Percentiles rank a stretch among this genome's conserved stretches.
phyloP scores from a whole-genome alignment of 2,797 vertebrate species.

The Melanotaenia boesemani region DNA sequence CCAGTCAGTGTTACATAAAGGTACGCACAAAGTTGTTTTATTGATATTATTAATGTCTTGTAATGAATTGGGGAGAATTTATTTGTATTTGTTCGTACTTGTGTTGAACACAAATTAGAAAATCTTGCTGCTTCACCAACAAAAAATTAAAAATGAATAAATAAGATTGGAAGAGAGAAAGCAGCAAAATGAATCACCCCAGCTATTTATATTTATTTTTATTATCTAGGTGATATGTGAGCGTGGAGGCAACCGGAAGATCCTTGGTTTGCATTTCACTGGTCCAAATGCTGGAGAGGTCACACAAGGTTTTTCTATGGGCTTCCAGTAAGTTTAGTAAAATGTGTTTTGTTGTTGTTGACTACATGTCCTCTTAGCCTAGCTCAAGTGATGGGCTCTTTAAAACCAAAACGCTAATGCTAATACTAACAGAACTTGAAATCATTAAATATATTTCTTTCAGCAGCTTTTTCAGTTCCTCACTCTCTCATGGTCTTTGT shows the following conservation, averaged over 20 bases:
- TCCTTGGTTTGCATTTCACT: conserved; percentile 95
- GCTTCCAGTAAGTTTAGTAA: conserved; percentile 88
- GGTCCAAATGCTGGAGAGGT: conserved; percentile 96
- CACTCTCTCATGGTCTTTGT: neutral
- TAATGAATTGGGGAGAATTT: neutral
- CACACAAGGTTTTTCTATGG: conserved; percentile 94
- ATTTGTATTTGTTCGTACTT: neutral
- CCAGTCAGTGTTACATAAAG: conserved; percentile 94
- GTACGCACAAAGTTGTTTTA: conserved; percentile 69
- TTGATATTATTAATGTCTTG: neutral
- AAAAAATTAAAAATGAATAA: neutral
- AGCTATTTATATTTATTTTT: neutral
- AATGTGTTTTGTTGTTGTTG: neutral
- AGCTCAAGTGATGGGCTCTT: neutral
- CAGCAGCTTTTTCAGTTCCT: too few species aligned
- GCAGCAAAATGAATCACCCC: neutral
- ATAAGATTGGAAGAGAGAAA: neutral
- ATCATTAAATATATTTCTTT: neutral
- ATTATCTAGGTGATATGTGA: conserved; percentile 90
- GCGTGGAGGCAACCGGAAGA: conserved; percentile 82
- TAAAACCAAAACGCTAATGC: neutral
- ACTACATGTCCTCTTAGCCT: neutral
- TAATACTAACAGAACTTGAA: neutral
- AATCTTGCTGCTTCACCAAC: too few species aligned
- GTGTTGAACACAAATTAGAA: too few species aligned